phyloP scores from a whole-genome alignment of 2,888 invertebrate species.

The Spisula subtruncata region DNA sequence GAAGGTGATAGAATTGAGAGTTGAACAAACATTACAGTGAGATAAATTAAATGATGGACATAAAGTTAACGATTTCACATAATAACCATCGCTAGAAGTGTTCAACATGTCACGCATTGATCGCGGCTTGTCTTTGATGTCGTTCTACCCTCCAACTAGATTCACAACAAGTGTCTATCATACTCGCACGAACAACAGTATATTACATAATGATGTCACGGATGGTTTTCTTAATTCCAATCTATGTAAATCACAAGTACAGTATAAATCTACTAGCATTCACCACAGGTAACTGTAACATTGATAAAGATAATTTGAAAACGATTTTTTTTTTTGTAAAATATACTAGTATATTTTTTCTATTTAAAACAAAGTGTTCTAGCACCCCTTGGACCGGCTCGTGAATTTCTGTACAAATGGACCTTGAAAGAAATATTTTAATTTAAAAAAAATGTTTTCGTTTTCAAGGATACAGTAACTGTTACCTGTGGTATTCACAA shows the following conservation, averaged over 20 bases:
- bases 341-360: no score
- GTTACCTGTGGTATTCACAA: no score
- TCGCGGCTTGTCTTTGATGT: conserved; percentile 48
- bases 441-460: no score
- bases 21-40: conserved; percentile 21
- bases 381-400: no score
- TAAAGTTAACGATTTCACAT: conserved; percentile 50
- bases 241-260: not conserved
- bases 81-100: conserved; percentile 60
- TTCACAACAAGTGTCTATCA: conserved; percentile 58
- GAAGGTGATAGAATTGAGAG: not conserved
- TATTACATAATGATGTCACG: conserved; percentile 51
- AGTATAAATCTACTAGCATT: no score
- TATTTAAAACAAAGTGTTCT: no score
- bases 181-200: not conserved
- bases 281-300: no score
- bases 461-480: no score
- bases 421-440: no score
- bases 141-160: conserved; percentile 49
- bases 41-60: conserved; percentile 35
- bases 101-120: conserved; percentile 43
- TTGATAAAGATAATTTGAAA: no score
- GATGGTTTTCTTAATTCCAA: conserved; percentile 41
- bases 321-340: no score
- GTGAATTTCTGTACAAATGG: no score